Evolutionary conservation across 2,888 invertebrate genomes (phyloP), one percentile per base, ranked within the genome.

Genomic region (Aphodius granarius): DNA sequence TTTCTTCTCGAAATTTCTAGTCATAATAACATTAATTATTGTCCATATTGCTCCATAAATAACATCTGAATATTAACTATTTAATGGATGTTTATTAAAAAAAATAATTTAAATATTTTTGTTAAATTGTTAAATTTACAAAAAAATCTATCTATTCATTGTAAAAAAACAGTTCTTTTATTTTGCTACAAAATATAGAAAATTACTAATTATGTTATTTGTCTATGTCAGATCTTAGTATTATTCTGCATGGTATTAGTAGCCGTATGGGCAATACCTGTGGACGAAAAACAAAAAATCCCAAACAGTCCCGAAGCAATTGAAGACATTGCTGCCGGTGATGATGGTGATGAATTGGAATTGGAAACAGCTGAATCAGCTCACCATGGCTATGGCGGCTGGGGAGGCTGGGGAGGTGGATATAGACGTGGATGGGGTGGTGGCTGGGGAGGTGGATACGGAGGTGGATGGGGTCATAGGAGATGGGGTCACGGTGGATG

Each of bases 401-500:
- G 68, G 16, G 17, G 18, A 17, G 75, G 75, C 5, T 76, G 78
- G 21, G 43, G 66, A 19, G 77, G 78, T 66, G 77, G 78, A 70
- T 73, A 74, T 71, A 65, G 75, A 13, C 74, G 78, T 62, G 77
- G 78, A 63, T 20, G 70, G 17, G 74, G 75, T 74, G 70, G 65
- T 4, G 73, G 77, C 20, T 66, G 68, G 3, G 76, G 73, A 0
- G 76, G 72, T 1, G 76, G 76, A 22, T 72, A 74, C 19, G 72
- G 72, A 0, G 74, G 77, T 0, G 73, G 75, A 13, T 74, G 72
- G 0, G 76, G 76, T 17, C 73, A 74, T 16, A 71, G 15, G 66
- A 66, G 63, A 63, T 63, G 63, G 63, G 63, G 63, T 16, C 4
- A 63, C 16, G 63, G 63, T 63, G 63, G 63, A 63, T 63, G 2